Percentiles rank a stretch among this genome's conserved stretches.
Conservation (phyloP, 2,888 invertebrate genomes). For the Tachina fera region DNA sequence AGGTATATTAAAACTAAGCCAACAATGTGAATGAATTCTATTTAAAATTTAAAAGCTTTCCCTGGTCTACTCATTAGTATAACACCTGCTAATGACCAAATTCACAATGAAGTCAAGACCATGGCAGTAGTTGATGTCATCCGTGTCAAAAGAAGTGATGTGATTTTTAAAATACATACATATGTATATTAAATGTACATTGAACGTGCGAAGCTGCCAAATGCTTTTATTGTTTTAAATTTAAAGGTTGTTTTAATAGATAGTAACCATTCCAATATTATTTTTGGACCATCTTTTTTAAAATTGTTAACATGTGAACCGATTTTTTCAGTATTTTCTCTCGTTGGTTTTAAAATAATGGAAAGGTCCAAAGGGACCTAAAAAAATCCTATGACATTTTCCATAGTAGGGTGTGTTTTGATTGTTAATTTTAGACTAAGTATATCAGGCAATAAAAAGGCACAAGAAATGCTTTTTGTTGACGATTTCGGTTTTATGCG, state of each 20-base stretch:
- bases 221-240: not conserved
- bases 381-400: too few relatives aligned
- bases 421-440: too few relatives aligned
- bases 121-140: conserved; percentile 46
- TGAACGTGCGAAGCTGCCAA: not conserved
- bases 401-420: too few relatives aligned
- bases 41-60: not conserved
- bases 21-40: not conserved
- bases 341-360: too few relatives aligned
- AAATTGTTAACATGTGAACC: too few relatives aligned
- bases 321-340: too few relatives aligned
- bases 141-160: conserved; percentile 24
- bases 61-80: not conserved
- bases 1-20: conserved; percentile 31
- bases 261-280: not conserved
- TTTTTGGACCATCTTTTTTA: not conserved
- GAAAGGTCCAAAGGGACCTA: too few relatives aligned
- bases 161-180: conserved; percentile 4
- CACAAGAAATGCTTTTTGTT: too few relatives aligned
- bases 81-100: not conserved
- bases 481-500: too few relatives aligned
- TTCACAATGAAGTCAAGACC: conserved; percentile 7
- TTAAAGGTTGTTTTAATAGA: not conserved
- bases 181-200: not conserved
- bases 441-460: too few relatives aligned